phyloP scores from a whole-genome alignment of 2,797 vertebrate species.

The Adrianichthys oophorus region DNA sequence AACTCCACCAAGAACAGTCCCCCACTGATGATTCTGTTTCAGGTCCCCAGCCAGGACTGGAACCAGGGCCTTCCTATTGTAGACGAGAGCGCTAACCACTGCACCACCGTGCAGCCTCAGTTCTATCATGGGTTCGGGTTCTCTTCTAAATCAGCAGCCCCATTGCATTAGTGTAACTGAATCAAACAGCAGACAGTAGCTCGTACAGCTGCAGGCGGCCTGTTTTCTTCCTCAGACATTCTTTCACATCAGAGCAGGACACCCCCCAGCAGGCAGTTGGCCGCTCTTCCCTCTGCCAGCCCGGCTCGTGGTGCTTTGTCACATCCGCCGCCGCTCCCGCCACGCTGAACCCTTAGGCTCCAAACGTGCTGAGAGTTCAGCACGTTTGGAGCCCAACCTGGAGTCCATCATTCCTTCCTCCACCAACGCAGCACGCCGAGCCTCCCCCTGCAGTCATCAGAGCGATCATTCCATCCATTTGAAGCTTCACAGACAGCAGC shows the following conservation, averaged over 20 bases:
- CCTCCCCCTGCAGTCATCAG: constrained; percentile 38
- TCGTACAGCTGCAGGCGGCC: constrained; percentile 50
- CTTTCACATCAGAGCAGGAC: constrained; percentile 62
- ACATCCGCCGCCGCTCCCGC: constrained; percentile 60
- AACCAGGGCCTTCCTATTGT: no score
- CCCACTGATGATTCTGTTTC: no score
- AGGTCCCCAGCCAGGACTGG: no score
- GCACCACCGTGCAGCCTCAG: no score
- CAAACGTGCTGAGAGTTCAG: constrained; percentile 39
- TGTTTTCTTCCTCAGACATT: constrained; percentile 35
- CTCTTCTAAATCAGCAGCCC: no score
- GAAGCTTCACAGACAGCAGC: constrained; percentile 45
- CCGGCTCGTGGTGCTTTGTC: constrained; percentile 61
- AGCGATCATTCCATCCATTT: constrained; percentile 60
- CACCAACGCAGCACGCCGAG: constrained; percentile 51
- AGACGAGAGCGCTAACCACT: no score
- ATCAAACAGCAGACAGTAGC: constrained; percentile 48
- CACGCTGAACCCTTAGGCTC: constrained; percentile 34
- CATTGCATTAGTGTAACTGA: constrained; percentile 53
- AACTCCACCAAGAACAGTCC: no score
- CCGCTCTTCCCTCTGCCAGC: constrained; percentile 46
- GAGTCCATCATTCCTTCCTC: constrained; percentile 39
- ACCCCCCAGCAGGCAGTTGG: constrained; percentile 74
- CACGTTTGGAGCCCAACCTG: constrained; percentile 45
- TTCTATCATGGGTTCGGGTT: no score